Evolutionary conservation across 2,797 vertebrate genomes (phyloP).

Genomic region (Galago senegalensis): DNA sequence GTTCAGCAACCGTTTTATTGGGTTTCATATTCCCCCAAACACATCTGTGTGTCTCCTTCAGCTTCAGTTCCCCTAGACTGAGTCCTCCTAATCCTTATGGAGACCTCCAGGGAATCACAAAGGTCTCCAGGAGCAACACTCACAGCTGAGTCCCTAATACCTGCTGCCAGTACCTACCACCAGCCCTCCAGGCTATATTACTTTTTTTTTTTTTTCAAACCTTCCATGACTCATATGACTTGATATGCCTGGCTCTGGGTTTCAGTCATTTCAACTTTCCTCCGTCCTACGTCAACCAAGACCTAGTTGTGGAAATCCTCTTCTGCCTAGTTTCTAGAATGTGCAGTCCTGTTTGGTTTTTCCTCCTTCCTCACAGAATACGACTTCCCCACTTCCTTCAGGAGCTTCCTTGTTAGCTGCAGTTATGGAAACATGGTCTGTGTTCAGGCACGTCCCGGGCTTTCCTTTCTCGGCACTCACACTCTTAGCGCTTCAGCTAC

Average conservation of each 20-base stretch:
- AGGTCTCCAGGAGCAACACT: neutral
- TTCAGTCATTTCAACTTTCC: neutral
- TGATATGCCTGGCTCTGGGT: neutral
- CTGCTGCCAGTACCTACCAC: neutral
- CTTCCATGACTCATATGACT: neutral
- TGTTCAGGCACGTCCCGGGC: neutral
- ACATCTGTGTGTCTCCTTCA: neutral
- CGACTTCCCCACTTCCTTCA: neutral
- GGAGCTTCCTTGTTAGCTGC: slow-evolving; percentile 29
- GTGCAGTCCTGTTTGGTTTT: neutral
- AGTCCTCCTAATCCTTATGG: neutral
- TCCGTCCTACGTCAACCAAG: neutral
- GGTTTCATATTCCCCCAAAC: neutral
- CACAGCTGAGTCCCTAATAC: neutral
- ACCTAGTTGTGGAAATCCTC: neutral
- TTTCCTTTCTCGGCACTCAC: neutral
- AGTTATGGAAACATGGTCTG: neutral
- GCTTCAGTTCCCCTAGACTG: neutral
- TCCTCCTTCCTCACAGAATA: slow-evolving; percentile 15
- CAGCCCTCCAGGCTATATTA: neutral
- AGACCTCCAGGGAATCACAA: neutral
- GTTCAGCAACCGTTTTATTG: neutral
- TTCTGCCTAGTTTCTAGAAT: slow-evolving; percentile 37
- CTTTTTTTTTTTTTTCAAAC: neutral
- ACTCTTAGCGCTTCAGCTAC: neutral